Evolutionary conservation across 2,888 invertebrate genomes (phyloP).

Genomic region (Leptopilina syphax): DNA sequence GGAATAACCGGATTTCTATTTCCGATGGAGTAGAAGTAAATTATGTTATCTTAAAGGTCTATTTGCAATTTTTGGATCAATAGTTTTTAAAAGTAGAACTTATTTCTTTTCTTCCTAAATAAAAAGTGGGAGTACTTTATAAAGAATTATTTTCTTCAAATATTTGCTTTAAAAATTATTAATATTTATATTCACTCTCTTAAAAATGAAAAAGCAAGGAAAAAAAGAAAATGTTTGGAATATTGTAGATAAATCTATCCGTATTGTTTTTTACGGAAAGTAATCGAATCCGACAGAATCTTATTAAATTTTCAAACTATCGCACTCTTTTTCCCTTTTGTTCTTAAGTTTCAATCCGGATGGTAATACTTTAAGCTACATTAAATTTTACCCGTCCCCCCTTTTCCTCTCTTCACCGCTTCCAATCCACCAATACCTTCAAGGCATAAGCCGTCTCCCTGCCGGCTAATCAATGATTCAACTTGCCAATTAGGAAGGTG

Average conservation of each 20-base stretch:
- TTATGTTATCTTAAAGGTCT: too few species aligned
- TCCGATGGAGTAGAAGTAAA: too few species aligned
- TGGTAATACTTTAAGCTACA: conserved; percentile 71
- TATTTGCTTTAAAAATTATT: too few species aligned
- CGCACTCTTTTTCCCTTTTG: conserved; percentile 56
- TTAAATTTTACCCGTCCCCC: conserved; percentile 62
- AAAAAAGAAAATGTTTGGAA: background rate
- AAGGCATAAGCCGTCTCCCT: conserved; percentile 62
- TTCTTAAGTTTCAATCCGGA: conserved; percentile 68
- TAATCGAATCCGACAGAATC: conserved; percentile 17
- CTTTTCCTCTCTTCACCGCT: background rate
- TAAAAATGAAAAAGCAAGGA: background rate
- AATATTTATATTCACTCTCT: too few species aligned
- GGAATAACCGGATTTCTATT: too few species aligned
- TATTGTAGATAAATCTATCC: background rate
- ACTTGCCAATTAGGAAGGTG: conserved; percentile 71
- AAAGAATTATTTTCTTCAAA: too few species aligned
- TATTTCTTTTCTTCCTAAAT: too few species aligned
- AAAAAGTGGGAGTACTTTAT: too few species aligned
- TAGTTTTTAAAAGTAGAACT: too few species aligned
- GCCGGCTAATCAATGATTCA: conserved; percentile 74
- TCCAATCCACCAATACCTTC: conserved; percentile 3
- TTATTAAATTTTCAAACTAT: conserved; percentile 56
- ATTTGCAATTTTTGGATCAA: too few species aligned
- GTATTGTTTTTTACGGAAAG: background rate